Evolutionary conservation across 2,888 invertebrate species (phyloP), one percentile per base, ranked within the genome.

Genomic region (Lasioglossum figueresi): DNA sequence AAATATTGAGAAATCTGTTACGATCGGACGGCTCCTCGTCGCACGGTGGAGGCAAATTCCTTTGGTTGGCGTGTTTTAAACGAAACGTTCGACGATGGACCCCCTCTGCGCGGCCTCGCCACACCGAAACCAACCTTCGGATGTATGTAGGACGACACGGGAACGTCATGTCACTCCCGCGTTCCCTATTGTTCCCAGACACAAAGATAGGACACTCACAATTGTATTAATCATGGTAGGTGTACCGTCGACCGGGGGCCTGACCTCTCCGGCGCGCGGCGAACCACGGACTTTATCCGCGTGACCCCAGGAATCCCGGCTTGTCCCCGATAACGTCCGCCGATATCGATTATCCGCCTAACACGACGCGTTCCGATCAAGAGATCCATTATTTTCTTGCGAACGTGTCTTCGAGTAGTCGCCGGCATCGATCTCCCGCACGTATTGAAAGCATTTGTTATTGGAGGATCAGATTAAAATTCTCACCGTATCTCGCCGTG

Each of bases 1-100:
- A 92, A 91, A 91, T 91, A 91, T 93, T 91, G 91, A 90, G 91
- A 91, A 92, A 91, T 92, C 92, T 87, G 88, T 92, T 89, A 88
- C 88, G 85, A 86, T 84, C 85, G 80, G 73, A 76, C 71, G 71
- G 76, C 59, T 73, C 73, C 68, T 76, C 80, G 80, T 71, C 66
- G 74, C 37, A n/a, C 34, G 56, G n/a, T n/a, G 82, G 52, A 76
- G 70, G 88, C 84, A 76, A 89, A 88, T 90, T 82, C 90, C 86
- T 88, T 63, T 82, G 86, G 82, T 85, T 83, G 89, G 84, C 82
- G 88, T 74, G 88, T 82, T 88, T 90, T 89, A 91, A 91, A 92
- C 91, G 89, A 92, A 93, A 93, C 91, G 90, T 91, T 90, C 88
- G 87, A 88, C 90, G 89, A 89, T 88, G 90, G 92, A 92, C 91